These are phyloP conservation scores for Epinotia ramella DNA, from an alignment of 2,888 invertebrate species.

Conservation along the genomic window DNA sequence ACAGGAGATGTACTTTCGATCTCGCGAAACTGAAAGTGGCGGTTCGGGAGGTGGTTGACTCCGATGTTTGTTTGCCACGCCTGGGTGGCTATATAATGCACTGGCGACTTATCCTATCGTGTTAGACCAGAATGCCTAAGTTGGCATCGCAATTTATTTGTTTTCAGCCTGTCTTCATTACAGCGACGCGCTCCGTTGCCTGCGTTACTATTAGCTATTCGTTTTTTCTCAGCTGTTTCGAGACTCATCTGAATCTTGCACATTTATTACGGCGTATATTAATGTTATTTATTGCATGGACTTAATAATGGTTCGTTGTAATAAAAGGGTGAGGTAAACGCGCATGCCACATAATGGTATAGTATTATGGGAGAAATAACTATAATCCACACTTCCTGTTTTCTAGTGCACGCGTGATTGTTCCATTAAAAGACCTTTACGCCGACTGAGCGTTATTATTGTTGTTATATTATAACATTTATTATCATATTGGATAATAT, in stretches of 20 bases:
- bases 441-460: not conserved
- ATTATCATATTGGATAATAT: too few relatives aligned
- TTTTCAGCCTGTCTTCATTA: constrained; percentile 66
- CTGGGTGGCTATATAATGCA: constrained; percentile 68
- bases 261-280: not conserved
- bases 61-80: constrained; percentile 82
- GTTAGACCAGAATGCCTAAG: constrained; percentile 72
- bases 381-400: constrained; percentile 27
- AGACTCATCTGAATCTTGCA: constrained; percentile 7
- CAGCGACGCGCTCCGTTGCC: constrained; percentile 62
- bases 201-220: constrained; percentile 60
- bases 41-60: constrained; percentile 82
- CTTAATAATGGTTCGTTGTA: constrained; percentile 13
- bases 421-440: constrained; percentile 5
- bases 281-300: constrained; percentile 7
- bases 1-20: constrained; percentile 79
- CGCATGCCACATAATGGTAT: constrained; percentile 18
- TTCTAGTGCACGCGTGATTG: constrained; percentile 13
- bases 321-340: constrained; percentile 27
- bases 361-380: constrained; percentile 12
- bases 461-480: not conserved
- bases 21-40: constrained; percentile 83
- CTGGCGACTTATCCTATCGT: constrained; percentile 72
- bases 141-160: constrained; percentile 73
- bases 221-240: constrained; percentile 30